Base-by-base conservation (phyloP, 2,888 invertebrate genomes). In the Congeria kusceri region DNA sequence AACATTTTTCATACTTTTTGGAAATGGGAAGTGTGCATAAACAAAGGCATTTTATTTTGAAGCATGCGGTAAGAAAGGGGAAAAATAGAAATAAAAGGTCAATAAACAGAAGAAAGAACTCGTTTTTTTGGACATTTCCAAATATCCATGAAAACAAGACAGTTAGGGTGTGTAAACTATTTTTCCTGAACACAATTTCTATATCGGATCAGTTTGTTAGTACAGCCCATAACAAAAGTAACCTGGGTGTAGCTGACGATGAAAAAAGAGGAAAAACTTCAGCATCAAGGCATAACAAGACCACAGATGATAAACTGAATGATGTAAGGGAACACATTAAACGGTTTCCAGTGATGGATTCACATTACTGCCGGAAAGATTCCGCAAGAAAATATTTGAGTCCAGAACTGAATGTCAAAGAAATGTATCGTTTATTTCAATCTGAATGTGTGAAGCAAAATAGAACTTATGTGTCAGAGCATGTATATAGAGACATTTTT, bases 341-440 rank as follows among this genome's bases (percentile, higher is more conserved):
- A 27, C 73, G 78, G 13, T 81, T 81, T 56, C 81, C 81, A 15
- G 59, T 29, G 18, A 57, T 79, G 13, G 77, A 74, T 47, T 72
- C 74, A 20, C 81, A 81, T 32, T 81, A 81, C 28, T 72, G 71
- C 18, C 29, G 84, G 13, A 84, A 77, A 66, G 74, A 76, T 65
- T 15, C 66, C 72, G 29, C 76, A 76, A 49, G 23, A 65, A 28
- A 79, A 81, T 49, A 61, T 79, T 5, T 58, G 64, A 47, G 25
- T n/a, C n/a, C 73, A 11, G 76, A 81, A 20, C 57, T 84, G n/a
- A 74, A 44, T 53, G 53, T 79, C 9, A n/a, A 71, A 27, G 61
- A 79, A 74, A 81, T 84, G 84, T 81, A 79, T 49, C 15, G 53
- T 3, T 44, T 85, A 0, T 83, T n/a, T n/a, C n/a, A n/a, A 85